Evolutionary conservation across 2,113 vertebrate species (phyloP).

Genomic region (Notarius lentiginosus): DNA sequence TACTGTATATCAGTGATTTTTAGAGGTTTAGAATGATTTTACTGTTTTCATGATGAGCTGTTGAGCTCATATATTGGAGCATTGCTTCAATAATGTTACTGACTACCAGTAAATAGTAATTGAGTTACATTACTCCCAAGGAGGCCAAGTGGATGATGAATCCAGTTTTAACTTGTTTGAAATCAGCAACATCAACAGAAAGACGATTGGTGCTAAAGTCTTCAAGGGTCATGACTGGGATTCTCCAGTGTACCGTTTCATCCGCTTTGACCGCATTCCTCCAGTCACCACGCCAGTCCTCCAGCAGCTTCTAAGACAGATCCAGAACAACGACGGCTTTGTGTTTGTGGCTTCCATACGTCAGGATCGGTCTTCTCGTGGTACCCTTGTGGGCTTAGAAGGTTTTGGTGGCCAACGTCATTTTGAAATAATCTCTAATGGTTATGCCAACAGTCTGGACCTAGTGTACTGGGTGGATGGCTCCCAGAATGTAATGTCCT

Average conservation of each 20-base stretch:
- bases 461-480: conserved; percentile 80
- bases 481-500: conserved; percentile 71
- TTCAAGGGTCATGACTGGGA: conserved; percentile 76
- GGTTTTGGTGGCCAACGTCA: conserved; percentile 75
- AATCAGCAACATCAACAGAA: conserved; percentile 81
- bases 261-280: conserved; percentile 82
- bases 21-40: background rate
- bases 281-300: conserved; percentile 68
- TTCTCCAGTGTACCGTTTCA: conserved; percentile 77
- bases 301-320: conserved; percentile 65
- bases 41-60: background rate
- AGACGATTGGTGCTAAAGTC: conserved; percentile 80
- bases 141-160: conserved; percentile 65
- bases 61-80: background rate
- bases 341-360: conserved; percentile 77
- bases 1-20: too few relatives aligned
- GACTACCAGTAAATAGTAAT: background rate
- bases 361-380: conserved; percentile 79
- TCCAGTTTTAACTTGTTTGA: conserved; percentile 78
- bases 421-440: conserved; percentile 83
- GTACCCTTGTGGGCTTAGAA: conserved; percentile 79
- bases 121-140: background rate
- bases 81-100: background rate
- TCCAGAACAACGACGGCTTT: conserved; percentile 78
- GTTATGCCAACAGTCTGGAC: conserved; percentile 81